Base-by-base conservation (phyloP, 2,888 invertebrate species). In the Drosophila histrio region DNA sequence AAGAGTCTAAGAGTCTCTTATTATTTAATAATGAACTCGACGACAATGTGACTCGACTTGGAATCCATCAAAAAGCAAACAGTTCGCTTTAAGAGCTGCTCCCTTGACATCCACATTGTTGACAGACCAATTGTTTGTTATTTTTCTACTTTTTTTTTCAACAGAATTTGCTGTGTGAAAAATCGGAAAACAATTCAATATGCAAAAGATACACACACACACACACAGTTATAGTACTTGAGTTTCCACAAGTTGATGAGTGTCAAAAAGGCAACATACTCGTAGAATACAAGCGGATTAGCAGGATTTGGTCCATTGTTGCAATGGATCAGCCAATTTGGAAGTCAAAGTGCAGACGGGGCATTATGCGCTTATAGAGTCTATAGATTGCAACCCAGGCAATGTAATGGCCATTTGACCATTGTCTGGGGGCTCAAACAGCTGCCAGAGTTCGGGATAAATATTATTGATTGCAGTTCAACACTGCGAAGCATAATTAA, bases 11-110 rank as follows among this genome's bases (percentile, higher is more conserved):
- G 49, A 50, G n/a, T 8, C 36, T 26, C 36, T 38, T 50, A 83
- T 79, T 66, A 83, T 83, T 87, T 79, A 83, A 83, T 83, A 85
- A 82, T 82, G 81, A 83, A 83, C 82, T 82, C 78, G 72, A 72
- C 78, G 57, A 79, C 83, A 74, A 73, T 80, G 70, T 44, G 52
- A 52, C 54, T 30, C 30, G 30, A 24, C 22, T 58, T 41, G 61
- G 54, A 52, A 70, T 72, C 43, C 59, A 56, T 79, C 62, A 65
- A 78, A 79, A 61, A 73, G 53, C 61, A 26, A 17, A 28, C 17
- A 47, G 26, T 70, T 64, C 64, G 22, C 49, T 52, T 41, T 59
- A 76, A 82, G 62, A 34, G 36, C 69, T 57, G 79, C 79, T 85
- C 85, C 82, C 85, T 71, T 73, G 82, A 87, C 87, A 73, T 75